Conservation (phyloP, 2,888 invertebrate genomes). For the Troides aeacus region DNA sequence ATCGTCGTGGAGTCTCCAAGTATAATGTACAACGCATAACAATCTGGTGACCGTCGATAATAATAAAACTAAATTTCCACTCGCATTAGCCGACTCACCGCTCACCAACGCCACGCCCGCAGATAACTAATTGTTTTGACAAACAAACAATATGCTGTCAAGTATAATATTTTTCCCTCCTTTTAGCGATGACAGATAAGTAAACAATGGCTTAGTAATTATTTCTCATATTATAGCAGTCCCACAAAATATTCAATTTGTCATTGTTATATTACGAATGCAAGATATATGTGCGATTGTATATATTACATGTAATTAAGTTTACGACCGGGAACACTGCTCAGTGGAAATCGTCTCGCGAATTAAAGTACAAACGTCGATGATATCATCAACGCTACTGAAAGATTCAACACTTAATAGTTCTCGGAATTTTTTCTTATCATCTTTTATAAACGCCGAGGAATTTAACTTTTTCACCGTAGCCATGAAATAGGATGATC, state of each 20-base stretch:
- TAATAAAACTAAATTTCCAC: slow-evolving; percentile 10
- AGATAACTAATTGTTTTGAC: slow-evolving; percentile 23
- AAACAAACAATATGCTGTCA: slow-evolving; percentile 11
- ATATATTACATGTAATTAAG: neutral
- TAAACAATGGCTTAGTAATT: slow-evolving; percentile 12
- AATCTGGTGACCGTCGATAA: too few relatives aligned
- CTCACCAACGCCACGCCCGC: neutral
- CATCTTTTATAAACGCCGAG: too few relatives aligned
- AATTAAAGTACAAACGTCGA: too few relatives aligned
- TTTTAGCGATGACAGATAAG: neutral
- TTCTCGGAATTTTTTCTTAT: too few relatives aligned
- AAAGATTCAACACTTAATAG: too few relatives aligned
- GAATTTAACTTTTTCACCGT: too few relatives aligned
- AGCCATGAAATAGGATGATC: too few relatives aligned
- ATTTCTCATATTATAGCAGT: neutral
- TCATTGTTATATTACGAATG: neutral
- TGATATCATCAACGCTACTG: too few relatives aligned
- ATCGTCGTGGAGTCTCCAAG: too few relatives aligned
- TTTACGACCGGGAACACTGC: neutral
- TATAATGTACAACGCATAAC: too few relatives aligned
- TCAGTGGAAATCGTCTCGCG: too few relatives aligned
- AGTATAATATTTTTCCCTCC: slow-evolving; percentile 9
- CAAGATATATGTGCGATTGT: neutral
- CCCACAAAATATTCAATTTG: neutral
- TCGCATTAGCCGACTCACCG: slow-evolving; percentile 10